Evolutionary conservation across 2,888 invertebrate genomes (phyloP), one percentile per base, ranked within the genome.

Genomic region (Auanema sp.): DNA sequence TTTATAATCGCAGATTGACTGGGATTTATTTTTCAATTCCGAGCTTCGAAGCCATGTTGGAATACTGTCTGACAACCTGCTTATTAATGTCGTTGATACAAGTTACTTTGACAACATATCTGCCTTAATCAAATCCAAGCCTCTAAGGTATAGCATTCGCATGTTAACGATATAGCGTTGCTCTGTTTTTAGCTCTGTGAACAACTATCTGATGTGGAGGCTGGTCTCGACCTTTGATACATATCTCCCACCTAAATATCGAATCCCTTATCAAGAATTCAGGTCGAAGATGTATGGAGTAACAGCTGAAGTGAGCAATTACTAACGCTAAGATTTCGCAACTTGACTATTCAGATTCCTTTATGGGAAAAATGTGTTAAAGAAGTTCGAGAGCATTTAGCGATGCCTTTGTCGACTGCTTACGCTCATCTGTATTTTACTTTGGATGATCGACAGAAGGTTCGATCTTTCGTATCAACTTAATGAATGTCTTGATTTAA

Each of bases 151-250:
- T n/a, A n/a, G n/a, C n/a, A n/a, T n/a, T n/a, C n/a, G n/a, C n/a
- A n/a, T n/a, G n/a, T n/a, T n/a, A n/a, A n/a, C n/a, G n/a, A 18
- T 47, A 16, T 21, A 23, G 23, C 16, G 18, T 23, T n/a, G 16
- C 24, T 8, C 8, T 10, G 40, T 64, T 58, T 58, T 64, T 52
- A 71, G 76, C 25, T 70, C 75, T 1, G 67, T 79, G 50, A 71
- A 74, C 64, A 77, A 80, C 65, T 80, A 74, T 51, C 25, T 79
- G 47, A 79, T 79, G 79, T 77, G 80, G 78, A 56, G 68, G 21
- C 50, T 78, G n/a, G 66, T 80, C 8, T 65, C 71, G 2, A 60
- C 70, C 14, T 68, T 77, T 18, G 73, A 75, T 54, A 47, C 67
- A 6, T 78, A 77, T 50, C 68, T 80, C n/a, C 78, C 80, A 0